These are phyloP conservation scores for Tychaedon coryphoeus DNA, from an alignment of 2,113 vertebrate genomes.

Conservation along the genomic window DNA sequence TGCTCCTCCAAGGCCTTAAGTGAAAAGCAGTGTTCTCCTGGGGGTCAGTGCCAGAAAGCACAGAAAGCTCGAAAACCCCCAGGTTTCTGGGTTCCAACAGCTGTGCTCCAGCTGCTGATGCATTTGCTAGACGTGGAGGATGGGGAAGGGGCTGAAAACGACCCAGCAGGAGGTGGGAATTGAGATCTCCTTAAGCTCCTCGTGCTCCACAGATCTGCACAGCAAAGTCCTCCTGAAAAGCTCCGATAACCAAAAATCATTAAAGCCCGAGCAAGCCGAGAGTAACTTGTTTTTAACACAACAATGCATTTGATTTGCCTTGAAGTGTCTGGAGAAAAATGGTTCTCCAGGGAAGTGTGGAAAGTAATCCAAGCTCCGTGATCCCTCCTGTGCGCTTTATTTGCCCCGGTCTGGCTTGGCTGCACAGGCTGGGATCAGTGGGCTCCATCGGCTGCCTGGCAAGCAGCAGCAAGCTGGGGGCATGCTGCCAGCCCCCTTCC, in stretches of 20 bases:
- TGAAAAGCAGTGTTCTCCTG: no score
- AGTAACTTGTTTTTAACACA: conserved; percentile 24
- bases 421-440: not conserved
- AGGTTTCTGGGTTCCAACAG: not conserved
- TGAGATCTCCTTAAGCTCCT: conserved; percentile 41
- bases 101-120: not conserved
- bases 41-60: no score
- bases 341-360: not conserved
- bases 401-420: not conserved
- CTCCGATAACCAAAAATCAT: conserved; percentile 62
- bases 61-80: no score
- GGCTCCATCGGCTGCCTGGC: not conserved
- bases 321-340: not conserved
- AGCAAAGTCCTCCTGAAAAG: conserved; percentile 48
- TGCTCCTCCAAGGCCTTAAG: no score
- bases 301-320: conserved; percentile 36
- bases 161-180: not conserved
- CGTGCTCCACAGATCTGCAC: not conserved
- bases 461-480: not conserved
- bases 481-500: not conserved
- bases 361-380: not conserved
- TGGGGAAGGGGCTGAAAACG: not conserved
- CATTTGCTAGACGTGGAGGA: not conserved
- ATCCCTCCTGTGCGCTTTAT: not conserved
- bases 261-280: conserved; percentile 35